Evolutionary conservation across 2,113 vertebrate species (phyloP).

Genomic region (Cranoglanis bouderius): DNA sequence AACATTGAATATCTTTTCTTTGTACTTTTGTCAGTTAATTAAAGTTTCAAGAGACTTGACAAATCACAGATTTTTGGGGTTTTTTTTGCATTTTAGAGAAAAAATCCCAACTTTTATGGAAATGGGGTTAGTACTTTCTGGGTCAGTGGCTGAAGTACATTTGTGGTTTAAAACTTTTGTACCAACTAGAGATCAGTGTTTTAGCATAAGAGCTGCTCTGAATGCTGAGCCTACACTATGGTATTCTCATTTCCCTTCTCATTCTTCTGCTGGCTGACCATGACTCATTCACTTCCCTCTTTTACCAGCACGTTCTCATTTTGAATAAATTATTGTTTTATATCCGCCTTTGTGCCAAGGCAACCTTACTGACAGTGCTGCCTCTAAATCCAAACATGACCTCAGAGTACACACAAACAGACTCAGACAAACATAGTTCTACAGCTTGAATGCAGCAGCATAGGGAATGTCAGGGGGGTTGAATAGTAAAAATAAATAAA

Average conservation of each 20-base stretch:
- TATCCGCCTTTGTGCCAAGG: slow-evolving; percentile 17
- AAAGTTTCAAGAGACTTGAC: no score
- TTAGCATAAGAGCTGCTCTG: neutral
- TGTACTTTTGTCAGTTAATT: no score
- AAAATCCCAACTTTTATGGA: no score
- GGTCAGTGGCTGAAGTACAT: no score
- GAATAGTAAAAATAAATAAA: neutral
- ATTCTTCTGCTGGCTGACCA: slow-evolving; percentile 9
- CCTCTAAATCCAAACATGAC: slow-evolving; percentile 50
- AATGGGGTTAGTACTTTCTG: no score
- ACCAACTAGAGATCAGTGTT: neutral
- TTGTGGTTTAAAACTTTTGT: neutral
- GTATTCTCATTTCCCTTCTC: slow-evolving; percentile 13
- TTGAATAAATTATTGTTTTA: slow-evolving; percentile 50
- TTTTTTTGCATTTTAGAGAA: no score
- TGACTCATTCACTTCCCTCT: slow-evolving; percentile 32
- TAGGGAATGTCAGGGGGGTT: neutral
- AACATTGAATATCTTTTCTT: no score
- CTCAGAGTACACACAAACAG: slow-evolving; percentile 28
- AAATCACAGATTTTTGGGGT: no score
- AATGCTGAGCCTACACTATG: neutral
- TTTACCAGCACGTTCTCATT: slow-evolving; percentile 33
- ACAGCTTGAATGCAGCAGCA: neutral
- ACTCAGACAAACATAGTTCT: neutral
- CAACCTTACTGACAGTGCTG: slow-evolving; percentile 6